phyloP scores from a whole-genome alignment of 2,113 vertebrate genomes.

The Ochotona curzoniae region DNA sequence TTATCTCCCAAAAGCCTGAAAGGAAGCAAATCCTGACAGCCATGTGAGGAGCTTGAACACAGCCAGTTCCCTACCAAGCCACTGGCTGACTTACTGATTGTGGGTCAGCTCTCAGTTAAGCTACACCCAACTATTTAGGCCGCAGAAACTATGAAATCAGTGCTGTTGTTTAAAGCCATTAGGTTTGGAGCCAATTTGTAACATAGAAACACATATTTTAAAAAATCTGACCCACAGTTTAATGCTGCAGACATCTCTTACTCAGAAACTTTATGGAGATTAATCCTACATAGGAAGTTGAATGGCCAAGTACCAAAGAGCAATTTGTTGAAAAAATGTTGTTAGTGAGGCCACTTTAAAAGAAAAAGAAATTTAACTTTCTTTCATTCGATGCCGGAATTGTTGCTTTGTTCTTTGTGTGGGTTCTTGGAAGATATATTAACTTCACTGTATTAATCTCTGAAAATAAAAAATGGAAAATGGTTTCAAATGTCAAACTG shows the following conservation, averaged over 20 bases:
- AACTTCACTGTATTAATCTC: constrained; percentile 1
- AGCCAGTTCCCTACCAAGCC: background rate
- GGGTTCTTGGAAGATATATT: background rate
- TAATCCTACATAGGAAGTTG: background rate
- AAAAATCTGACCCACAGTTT: background rate
- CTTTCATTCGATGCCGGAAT: background rate
- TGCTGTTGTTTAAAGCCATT: background rate
- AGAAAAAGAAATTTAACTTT: background rate
- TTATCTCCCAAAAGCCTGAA: background rate
- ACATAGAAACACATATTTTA: background rate
- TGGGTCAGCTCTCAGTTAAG: background rate
- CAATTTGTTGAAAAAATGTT: background rate
- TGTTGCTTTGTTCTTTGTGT: constrained; percentile 2
- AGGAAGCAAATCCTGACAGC: background rate
- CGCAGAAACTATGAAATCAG: background rate
- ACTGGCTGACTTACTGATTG: background rate
- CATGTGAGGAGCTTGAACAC: background rate
- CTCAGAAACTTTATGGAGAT: background rate
- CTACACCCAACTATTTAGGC: background rate
- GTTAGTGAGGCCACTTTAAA: background rate
- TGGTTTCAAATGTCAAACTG: background rate
- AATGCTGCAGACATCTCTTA: background rate
- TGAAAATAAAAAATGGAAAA: constrained; percentile 54
- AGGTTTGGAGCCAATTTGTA: background rate
- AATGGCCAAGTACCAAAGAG: background rate